Evolutionary conservation across 2,888 invertebrate genomes (phyloP), one percentile per base, ranked within the genome.

Genomic region (Caenorhabditis wallacei): DNA sequence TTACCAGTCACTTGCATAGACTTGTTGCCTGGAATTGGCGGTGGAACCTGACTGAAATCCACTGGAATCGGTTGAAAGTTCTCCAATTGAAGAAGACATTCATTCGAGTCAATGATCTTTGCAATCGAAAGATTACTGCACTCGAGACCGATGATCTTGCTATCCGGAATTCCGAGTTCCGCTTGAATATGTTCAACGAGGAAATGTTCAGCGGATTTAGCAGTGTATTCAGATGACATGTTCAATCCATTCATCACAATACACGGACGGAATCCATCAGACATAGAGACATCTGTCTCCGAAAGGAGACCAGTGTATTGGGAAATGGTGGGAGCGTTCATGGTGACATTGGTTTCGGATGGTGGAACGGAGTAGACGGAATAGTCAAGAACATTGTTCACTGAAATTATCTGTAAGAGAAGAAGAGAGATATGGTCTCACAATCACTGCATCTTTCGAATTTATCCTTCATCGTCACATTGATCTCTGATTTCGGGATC

Each of bases 271-370:
- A 80, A 80, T 11, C 53, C 61, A 43, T 80, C 74, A 18, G 76
- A 46, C 82, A 82, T 82, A 0, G 82, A 53, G 26, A 66, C 76
- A 24, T 66, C 56, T 43, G 71, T 68, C 22, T 82, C 82, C 43
- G 82, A 82, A n/a, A 35, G 48, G 3, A 40, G 71, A 11, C 48
- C 46, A 20, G 76, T 76, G 56, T 75, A 82, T 11, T 68, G 46
- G 16, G 82, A 75, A 46, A 66, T 0, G 16, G 35, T 48, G 1
- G 20, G 22, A 10, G 43, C 54, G 11, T n/a, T 37, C 66, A 82
- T 51, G 18, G 82, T 74, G 7, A 82, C 79, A 35, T 82, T 82
- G 43, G 74, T 64, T 40, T 82, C 78, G 8, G 82, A 82, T 18
- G 68, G 51, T 13, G 78, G 78, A 2, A 48, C 66, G 5, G 82